Evolutionary conservation across 2,888 invertebrate species (phyloP).

Genomic region (Alviniconcha strummeri): DNA sequence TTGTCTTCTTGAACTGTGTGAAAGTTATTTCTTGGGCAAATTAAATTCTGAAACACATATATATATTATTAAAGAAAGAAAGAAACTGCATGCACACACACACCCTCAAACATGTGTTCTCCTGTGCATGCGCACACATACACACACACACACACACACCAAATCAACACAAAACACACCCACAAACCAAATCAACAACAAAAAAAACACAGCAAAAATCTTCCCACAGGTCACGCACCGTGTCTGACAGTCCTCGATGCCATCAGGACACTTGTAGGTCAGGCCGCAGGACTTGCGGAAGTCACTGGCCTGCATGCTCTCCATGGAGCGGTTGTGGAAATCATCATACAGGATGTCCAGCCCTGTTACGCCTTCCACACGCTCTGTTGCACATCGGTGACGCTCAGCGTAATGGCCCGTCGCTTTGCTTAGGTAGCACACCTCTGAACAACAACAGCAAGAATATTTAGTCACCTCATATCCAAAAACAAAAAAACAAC

Average conservation of each 20-base stretch:
- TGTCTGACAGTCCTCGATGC: slow-evolving; percentile 70
- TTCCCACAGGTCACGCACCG: slow-evolving; percentile 53
- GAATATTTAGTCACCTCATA: background rate
- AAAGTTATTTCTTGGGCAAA: too few relatives aligned
- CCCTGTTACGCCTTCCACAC: slow-evolving; percentile 74
- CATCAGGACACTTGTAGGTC: slow-evolving; percentile 71
- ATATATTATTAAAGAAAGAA: too few relatives aligned
- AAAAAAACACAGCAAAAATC: too few relatives aligned
- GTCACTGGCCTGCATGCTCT: slow-evolving; percentile 72
- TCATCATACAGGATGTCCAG: slow-evolving; percentile 73
- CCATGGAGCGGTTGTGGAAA: slow-evolving; percentile 73
- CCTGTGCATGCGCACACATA: too few relatives aligned
- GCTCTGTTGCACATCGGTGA: slow-evolving; percentile 73
- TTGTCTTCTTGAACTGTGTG: too few relatives aligned
- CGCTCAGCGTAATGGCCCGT: slow-evolving; percentile 62
- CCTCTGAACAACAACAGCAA: slow-evolving; percentile 49
- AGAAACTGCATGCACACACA: too few relatives aligned
- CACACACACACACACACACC: too few relatives aligned
- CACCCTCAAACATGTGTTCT: too few relatives aligned
- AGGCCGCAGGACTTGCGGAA: slow-evolving; percentile 70
- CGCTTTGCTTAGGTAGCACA: slow-evolving; percentile 71
- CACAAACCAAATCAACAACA: too few relatives aligned
- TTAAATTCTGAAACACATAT: too few relatives aligned
- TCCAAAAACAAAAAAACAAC: too few relatives aligned
- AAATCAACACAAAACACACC: too few relatives aligned